phyloP scores from a whole-genome alignment of 2,797 vertebrate species.

The Siniperca undulata region DNA sequence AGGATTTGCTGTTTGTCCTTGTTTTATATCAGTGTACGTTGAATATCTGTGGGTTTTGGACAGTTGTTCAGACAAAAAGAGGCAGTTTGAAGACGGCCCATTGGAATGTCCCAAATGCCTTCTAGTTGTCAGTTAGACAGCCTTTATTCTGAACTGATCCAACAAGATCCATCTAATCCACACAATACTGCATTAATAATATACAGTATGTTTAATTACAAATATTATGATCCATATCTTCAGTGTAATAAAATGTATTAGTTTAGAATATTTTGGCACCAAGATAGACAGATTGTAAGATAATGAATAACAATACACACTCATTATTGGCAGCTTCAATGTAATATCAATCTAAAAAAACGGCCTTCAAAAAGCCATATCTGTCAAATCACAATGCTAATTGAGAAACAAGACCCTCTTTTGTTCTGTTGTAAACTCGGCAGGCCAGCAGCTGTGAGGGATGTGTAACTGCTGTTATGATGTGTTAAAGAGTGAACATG shows the following conservation, averaged over 20 bases:
- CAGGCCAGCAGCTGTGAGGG: conserved; percentile 28
- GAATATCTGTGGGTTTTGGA: too few relatives aligned
- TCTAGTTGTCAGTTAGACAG: neutral
- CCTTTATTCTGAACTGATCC: neutral
- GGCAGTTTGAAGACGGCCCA: too few relatives aligned
- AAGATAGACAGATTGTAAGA: too few relatives aligned
- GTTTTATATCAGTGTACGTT: too few relatives aligned
- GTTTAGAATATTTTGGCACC: neutral
- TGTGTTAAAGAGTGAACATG: conserved; percentile 32
- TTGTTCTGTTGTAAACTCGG: conserved; percentile 26
- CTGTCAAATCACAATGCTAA: neutral
- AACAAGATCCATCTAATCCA: too few relatives aligned
- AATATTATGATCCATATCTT: neutral
- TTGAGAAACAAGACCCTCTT: neutral
- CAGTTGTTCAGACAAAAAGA: too few relatives aligned
- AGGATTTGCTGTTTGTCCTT: too few relatives aligned
- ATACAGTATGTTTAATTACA: too few relatives aligned
- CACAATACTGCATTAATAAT: too few relatives aligned
- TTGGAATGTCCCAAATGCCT: neutral
- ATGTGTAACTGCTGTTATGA: conserved; percentile 2
- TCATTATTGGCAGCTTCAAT: neutral
- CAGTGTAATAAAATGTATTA: neutral
- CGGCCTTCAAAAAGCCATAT: neutral
- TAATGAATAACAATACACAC: neutral
- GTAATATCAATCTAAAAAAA: neutral